phyloP scores from a whole-genome alignment of 2,797 vertebrate genomes.

The Prunella strophiata region DNA sequence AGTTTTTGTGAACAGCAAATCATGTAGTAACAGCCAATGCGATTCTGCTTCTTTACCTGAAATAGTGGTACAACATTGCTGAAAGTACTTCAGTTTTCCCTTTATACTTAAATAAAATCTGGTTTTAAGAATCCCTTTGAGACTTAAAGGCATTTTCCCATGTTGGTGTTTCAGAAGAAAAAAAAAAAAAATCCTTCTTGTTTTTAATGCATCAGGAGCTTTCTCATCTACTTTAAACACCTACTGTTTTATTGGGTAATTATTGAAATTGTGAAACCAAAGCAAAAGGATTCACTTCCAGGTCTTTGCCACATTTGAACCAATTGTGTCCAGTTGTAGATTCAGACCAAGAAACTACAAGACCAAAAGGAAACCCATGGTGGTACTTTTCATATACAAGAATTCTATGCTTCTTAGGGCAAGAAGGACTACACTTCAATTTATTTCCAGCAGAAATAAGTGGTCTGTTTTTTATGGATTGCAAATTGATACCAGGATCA shows the following conservation, averaged over 20 bases:
- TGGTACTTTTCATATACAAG: neutral
- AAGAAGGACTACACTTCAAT: neutral
- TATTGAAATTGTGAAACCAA: neutral
- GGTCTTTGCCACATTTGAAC: neutral
- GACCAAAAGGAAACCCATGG: neutral
- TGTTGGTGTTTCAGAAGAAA: neutral
- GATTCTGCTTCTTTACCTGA: neutral
- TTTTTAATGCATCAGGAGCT: neutral
- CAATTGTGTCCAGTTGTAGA: neutral
- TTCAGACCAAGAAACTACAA: neutral
- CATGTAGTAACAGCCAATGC: rapidly evolving
- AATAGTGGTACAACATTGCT: neutral
- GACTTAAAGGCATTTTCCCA: neutral
- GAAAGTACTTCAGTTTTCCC: neutral
- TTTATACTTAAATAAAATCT: neutral
- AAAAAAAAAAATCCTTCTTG: neutral
- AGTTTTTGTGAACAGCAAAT: neutral
- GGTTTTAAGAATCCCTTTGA: neutral
- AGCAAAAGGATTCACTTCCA: neutral
- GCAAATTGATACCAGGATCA: neutral
- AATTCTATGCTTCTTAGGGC: neutral
- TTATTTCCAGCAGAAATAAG: neutral
- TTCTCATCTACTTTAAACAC: neutral
- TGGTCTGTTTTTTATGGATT: neutral
- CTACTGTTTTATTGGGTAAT: neutral